Base-by-base conservation (phyloP, 92 coral and sea anemone genomes). In the Epizoanthus rinbou region DNA sequence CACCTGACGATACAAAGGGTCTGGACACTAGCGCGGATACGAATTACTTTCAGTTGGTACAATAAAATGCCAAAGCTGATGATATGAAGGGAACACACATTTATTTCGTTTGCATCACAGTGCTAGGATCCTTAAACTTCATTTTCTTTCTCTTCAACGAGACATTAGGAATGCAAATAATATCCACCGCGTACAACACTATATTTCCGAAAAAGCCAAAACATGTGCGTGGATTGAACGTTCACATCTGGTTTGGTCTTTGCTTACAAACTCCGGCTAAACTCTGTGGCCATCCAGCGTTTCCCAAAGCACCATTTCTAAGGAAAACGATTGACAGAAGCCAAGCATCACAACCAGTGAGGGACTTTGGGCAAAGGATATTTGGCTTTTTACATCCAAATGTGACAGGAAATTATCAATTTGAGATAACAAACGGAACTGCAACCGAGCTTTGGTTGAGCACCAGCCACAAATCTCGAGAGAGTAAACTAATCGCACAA, bases 351-450 rank as follows among this genome's bases (percentile, higher is more conserved):
- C 82, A 60, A 11, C 43, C 39, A 5, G 43, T 37, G 1, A 62
- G 45, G 18, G 82, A 78, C 19, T 78, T 60, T 21, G 82, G 71
- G 10, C 82, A 78, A 43, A 33, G 82, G 1, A 13, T 78, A 39
- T 78, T 78, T 50, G 82, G 82, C 28, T 78, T 62, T 59, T 78
- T 78, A 13, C 71, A 60, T 65, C 82, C 82, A 62, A 41, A 78
- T 22, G 24, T 78, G 11, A 19, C 82, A 5, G 82, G 82, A 35
- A n/a, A 5, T 60, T 78, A 78, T 63, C 72, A 78, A 21, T 62
- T 78, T 63, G 71, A 62, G 25, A 62, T 78, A 33, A 4, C 41
- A 6, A 62, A 63, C 37, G 71, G 70, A 19, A 39, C 71, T 39
- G 45, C 82, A 3, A 69, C 47, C 58, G 82, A 78, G 59, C 69